These are phyloP conservation scores for Neodiprion virginianus DNA, from an alignment of 1,140 invertebrate species.

Conservation along the genomic window DNA sequence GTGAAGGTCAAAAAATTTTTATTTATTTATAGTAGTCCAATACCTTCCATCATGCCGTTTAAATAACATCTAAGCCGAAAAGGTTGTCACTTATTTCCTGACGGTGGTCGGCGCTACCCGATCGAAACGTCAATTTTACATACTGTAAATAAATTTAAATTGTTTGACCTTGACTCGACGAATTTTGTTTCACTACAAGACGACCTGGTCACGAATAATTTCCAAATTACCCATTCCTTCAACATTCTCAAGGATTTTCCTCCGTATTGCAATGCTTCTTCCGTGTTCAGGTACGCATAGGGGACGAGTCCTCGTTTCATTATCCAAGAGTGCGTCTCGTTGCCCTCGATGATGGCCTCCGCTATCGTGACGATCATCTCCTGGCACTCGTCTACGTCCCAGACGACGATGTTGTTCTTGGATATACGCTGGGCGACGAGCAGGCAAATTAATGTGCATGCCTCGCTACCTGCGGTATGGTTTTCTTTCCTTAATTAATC, in stretches of 20 bases:
- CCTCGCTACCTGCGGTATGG: slow-evolving; percentile 42
- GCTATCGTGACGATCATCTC: slow-evolving; percentile 47
- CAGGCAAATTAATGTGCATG: slow-evolving; percentile 58
- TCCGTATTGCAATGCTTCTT: slow-evolving; percentile 51
- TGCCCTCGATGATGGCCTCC: slow-evolving; percentile 54
- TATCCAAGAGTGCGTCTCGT: slow-evolving; percentile 47
- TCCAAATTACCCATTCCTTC: slow-evolving; percentile 55
- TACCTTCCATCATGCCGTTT: too few relatives aligned
- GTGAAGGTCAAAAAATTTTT: too few relatives aligned
- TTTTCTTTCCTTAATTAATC: background rate
- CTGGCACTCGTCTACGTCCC: slow-evolving; percentile 36
- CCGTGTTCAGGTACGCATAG: slow-evolving; percentile 51
- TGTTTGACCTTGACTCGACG: background rate
- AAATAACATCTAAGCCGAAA: too few relatives aligned
- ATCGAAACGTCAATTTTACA: too few relatives aligned
- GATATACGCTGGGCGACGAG: slow-evolving; percentile 51
- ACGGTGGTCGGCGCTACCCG: too few relatives aligned
- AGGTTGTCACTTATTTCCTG: too few relatives aligned
- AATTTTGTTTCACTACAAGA: too few relatives aligned
- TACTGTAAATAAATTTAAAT: slow-evolving; percentile 6
- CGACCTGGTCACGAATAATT: too few relatives aligned
- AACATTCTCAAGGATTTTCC: slow-evolving; percentile 43
- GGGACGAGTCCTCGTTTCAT: slow-evolving; percentile 44
- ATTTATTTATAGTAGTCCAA: too few relatives aligned
- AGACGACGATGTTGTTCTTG: slow-evolving; percentile 38